Conservation (phyloP, 2,113 vertebrate species). For the Grammomys surdaster region DNA sequence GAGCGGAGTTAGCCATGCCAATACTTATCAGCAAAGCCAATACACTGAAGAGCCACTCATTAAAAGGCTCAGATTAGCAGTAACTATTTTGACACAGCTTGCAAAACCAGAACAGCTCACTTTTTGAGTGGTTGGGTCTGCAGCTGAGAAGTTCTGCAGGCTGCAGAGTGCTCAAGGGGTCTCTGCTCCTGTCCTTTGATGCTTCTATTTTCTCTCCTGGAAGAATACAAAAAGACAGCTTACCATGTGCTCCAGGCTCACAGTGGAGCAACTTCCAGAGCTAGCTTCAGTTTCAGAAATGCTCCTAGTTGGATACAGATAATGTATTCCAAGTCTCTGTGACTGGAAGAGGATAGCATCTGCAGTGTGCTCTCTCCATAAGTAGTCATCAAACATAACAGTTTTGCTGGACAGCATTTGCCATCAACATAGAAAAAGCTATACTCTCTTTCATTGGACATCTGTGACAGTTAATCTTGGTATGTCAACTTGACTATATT, state of each 20-base stretch:
- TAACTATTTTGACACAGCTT: background rate
- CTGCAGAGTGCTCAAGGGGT: background rate
- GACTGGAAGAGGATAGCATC: background rate
- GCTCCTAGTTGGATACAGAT: fast-evolving
- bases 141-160: background rate
- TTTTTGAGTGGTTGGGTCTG: background rate
- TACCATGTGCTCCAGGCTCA: background rate
- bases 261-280: background rate
- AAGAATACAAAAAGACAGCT: background rate
- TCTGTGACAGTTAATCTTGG: background rate
- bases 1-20: too few relatives aligned
- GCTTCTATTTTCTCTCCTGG: background rate
- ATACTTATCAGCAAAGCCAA: background rate
- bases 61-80: background rate
- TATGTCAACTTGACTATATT: background rate
- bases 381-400: background rate
- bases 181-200: background rate
- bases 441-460: background rate
- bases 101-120: background rate
- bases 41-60: background rate
- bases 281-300: background rate
- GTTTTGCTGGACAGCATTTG: background rate
- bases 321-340: background rate
- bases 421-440: background rate
- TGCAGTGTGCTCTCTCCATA: background rate